phyloP scores from a whole-genome alignment of 1,140 invertebrate genomes.

The Diabrotica undecimpunctata region DNA sequence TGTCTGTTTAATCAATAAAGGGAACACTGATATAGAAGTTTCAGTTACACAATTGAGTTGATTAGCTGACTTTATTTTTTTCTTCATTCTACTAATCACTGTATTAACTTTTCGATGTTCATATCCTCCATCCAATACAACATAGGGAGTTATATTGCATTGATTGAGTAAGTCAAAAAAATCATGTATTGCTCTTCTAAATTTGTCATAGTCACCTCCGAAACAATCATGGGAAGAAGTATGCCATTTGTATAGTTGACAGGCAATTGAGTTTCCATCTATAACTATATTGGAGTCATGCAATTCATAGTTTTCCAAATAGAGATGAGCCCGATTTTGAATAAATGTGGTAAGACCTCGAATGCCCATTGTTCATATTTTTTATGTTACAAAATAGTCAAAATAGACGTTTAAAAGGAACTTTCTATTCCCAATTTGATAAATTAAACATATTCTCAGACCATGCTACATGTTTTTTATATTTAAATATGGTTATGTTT shows the following conservation, averaged over 20 bases:
- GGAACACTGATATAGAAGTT: slow-evolving; percentile 58
- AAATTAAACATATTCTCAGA: no score
- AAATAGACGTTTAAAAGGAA: no score
- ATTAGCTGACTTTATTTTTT: slow-evolving; percentile 58
- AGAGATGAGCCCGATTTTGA: slow-evolving; percentile 60
- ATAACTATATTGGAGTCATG: slow-evolving; percentile 71
- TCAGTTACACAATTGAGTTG: slow-evolving; percentile 49
- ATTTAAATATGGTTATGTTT: no score
- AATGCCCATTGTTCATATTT: slow-evolving; percentile 64
- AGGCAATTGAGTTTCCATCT: slow-evolving; percentile 76
- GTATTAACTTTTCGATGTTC: slow-evolving; percentile 75
- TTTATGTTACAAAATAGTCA: no score
- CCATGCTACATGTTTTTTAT: no score
- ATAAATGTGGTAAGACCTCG: slow-evolving; percentile 78
- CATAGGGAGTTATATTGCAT: slow-evolving; percentile 72
- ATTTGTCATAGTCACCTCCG: slow-evolving; percentile 84
- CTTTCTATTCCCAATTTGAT: no score
- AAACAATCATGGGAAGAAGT: slow-evolving; percentile 66
- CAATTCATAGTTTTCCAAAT: slow-evolving; percentile 62
- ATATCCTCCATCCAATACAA: slow-evolving; percentile 80
- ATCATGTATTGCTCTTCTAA: slow-evolving; percentile 55
- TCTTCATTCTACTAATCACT: slow-evolving; percentile 57
- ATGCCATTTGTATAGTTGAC: slow-evolving; percentile 65
- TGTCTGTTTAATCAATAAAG: slow-evolving; percentile 65
- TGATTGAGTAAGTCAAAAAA: slow-evolving; percentile 70